Evolutionary conservation across 2,888 invertebrate genomes (phyloP).

Genomic region (Drosophila meridiana): DNA sequence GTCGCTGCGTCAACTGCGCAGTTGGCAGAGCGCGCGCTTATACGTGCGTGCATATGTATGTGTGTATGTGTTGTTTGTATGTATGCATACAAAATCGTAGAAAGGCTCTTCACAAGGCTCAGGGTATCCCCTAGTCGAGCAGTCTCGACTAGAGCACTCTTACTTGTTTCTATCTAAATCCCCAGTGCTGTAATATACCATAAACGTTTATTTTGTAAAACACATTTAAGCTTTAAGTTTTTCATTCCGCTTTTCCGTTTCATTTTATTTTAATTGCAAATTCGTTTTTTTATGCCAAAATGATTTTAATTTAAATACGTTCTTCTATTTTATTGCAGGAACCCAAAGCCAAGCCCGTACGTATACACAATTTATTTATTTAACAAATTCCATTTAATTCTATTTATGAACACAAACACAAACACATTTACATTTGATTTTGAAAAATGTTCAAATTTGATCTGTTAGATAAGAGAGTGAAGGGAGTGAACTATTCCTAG

Average conservation of each 20-base stretch:
- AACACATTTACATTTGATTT: background rate
- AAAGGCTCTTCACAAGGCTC: too few species aligned
- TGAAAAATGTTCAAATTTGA: background rate
- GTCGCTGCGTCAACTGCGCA: too few species aligned
- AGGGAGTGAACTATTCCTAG: constrained; percentile 5
- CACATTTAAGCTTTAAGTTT: background rate
- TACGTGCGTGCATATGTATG: too few species aligned
- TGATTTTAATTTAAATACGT: constrained; percentile 46
- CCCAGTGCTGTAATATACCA: background rate
- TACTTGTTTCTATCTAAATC: background rate
- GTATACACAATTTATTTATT: constrained; percentile 59
- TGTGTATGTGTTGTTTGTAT: too few species aligned
- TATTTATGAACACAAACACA: background rate
- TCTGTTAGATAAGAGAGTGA: constrained; percentile 9
- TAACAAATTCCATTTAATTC: constrained; percentile 6
- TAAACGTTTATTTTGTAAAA: background rate
- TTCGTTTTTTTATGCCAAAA: constrained; percentile 7
- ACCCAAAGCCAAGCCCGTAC: constrained; percentile 83
- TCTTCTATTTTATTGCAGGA: constrained; percentile 68
- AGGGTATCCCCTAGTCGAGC: too few species aligned
- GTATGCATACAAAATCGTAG: too few species aligned
- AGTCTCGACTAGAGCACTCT: too few species aligned
- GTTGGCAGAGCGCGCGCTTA: too few species aligned
- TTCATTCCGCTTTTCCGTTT: background rate
- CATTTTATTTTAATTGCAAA: constrained; percentile 22